These are phyloP conservation scores for Rhynchonycteris naso DNA, from an alignment of 2,797 vertebrate species.

Conservation along the genomic window DNA sequence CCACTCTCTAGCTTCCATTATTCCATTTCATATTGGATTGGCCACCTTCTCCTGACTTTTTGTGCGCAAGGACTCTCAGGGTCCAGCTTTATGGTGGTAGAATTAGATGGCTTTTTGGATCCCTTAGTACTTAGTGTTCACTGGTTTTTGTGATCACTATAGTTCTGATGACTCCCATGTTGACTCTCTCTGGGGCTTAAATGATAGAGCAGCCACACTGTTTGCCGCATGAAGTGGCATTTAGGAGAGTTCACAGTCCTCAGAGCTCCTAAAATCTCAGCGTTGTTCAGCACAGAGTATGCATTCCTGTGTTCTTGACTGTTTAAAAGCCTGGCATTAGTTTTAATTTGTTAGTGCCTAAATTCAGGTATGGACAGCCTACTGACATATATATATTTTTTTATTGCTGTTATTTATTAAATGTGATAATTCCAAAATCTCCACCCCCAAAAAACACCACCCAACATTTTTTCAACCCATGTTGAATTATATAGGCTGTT, in stretches of 20 bases:
- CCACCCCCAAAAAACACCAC: neutral
- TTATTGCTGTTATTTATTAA: conserved; percentile 41
- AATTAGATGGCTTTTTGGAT: neutral
- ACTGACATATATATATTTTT: neutral
- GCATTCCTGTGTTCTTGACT: neutral
- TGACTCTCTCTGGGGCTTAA: neutral
- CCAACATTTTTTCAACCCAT: neutral
- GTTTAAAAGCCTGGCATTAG: neutral
- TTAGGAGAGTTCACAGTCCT: neutral
- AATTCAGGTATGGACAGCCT: neutral
- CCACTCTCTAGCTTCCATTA: neutral
- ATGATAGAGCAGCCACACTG: neutral
- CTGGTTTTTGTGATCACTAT: conserved; percentile 8
- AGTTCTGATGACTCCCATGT: neutral
- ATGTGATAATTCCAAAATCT: neutral
- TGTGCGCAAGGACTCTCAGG: neutral
- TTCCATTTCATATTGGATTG: neutral
- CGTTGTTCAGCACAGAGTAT: neutral
- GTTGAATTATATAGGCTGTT: conserved; percentile 6
- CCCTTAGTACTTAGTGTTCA: neutral
- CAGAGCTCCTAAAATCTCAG: neutral
- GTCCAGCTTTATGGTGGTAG: neutral
- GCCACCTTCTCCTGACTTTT: neutral
- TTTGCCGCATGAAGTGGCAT: neutral
- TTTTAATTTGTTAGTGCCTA: neutral